These are phyloP conservation scores for Hipposideros larvatus DNA, from an alignment of 2,797 vertebrate species.

Conservation along the genomic window DNA sequence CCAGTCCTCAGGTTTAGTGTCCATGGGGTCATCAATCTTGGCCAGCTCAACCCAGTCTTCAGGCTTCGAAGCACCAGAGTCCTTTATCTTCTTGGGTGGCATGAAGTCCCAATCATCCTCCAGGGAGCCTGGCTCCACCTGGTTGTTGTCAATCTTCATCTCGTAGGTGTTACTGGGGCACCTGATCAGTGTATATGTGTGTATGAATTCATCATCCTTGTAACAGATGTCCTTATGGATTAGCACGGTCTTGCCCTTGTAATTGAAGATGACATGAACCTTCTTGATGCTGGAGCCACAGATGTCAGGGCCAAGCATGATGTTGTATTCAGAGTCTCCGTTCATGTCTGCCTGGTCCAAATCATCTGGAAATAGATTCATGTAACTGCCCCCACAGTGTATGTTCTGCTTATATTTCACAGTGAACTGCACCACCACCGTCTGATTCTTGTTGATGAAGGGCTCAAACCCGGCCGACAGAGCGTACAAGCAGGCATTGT, in stretches of 20 bases:
- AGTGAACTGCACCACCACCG: slow-evolving; percentile 95
- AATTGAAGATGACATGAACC: slow-evolving; percentile 97
- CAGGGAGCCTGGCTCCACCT: slow-evolving; percentile 93
- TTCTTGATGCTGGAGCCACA: slow-evolving; percentile 98
- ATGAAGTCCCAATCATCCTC: slow-evolving; percentile 96
- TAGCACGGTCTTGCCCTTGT: slow-evolving; percentile 96
- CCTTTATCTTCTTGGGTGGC: slow-evolving; percentile 93
- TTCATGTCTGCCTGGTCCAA: slow-evolving; percentile 94
- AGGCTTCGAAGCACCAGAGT: slow-evolving; percentile 93
- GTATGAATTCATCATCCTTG: slow-evolving; percentile 95
- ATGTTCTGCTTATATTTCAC: slow-evolving; percentile 99
- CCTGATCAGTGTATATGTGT: slow-evolving; percentile 95
- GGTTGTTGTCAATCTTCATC: slow-evolving; percentile 94
- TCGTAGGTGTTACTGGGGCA: slow-evolving; percentile 95
- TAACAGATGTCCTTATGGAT: slow-evolving; percentile 98
- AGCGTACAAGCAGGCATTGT: slow-evolving; percentile 97
- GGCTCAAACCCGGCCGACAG: slow-evolving; percentile 92
- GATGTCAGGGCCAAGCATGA: slow-evolving; percentile 98
- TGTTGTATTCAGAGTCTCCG: slow-evolving; percentile 96
- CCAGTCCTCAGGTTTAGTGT: slow-evolving; percentile 95
- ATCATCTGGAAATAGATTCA: slow-evolving; percentile 94
- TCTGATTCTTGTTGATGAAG: slow-evolving; percentile 95
- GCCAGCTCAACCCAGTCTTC: slow-evolving; percentile 94
- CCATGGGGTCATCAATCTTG: slow-evolving; percentile 92
- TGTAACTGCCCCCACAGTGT: slow-evolving; percentile 96